A percentile compares a stretch with the other conserved stretches of the same genome.
Conservation (phyloP, 2,113 vertebrate genomes). For the Paralichthys olivaceus region DNA sequence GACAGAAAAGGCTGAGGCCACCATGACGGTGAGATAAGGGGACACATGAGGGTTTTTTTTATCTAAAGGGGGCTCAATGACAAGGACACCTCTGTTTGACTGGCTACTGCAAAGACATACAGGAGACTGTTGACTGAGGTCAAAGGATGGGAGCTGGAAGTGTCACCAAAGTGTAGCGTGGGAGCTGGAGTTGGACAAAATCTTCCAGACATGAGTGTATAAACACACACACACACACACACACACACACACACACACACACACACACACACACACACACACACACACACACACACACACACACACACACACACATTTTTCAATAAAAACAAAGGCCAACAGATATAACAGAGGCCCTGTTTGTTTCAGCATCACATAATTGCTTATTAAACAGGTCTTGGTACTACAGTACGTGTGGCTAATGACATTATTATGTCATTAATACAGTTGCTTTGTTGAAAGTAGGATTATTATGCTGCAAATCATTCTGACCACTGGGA, state of each 20-base stretch:
- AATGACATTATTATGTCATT: slow-evolving; percentile 7
- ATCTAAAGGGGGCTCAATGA: too few species aligned
- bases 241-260: slow-evolving; percentile 2
- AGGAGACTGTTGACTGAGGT: too few species aligned
- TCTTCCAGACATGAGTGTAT: slow-evolving; percentile 9
- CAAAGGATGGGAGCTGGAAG: too few species aligned
- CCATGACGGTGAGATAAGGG: too few species aligned
- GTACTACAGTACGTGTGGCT: not conserved
- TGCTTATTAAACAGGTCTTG: slow-evolving; percentile 19
- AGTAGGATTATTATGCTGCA: slow-evolving; percentile 22
- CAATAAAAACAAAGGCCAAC: too few species aligned
- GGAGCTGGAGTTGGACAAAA: not conserved
- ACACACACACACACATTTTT: slow-evolving; percentile 12
- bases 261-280: slow-evolving; percentile 18
- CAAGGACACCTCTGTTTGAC: too few species aligned
- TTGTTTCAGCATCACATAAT: not conserved
- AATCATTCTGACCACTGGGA: slow-evolving; percentile 22
- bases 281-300: slow-evolving; percentile 4
- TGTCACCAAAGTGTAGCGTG: not conserved
- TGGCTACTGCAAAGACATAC: too few species aligned
- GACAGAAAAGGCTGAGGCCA: too few species aligned
- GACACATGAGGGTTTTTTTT: too few species aligned
- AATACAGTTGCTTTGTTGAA: slow-evolving; percentile 15
- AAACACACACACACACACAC: slow-evolving; percentile 12
- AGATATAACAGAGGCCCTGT: not conserved